A percentile compares a stretch with the other conserved stretches of the same genome.
These are phyloP conservation scores for Rhodophaea formosa DNA, from an alignment of 2,888 invertebrate species.

Conservation along the genomic window DNA sequence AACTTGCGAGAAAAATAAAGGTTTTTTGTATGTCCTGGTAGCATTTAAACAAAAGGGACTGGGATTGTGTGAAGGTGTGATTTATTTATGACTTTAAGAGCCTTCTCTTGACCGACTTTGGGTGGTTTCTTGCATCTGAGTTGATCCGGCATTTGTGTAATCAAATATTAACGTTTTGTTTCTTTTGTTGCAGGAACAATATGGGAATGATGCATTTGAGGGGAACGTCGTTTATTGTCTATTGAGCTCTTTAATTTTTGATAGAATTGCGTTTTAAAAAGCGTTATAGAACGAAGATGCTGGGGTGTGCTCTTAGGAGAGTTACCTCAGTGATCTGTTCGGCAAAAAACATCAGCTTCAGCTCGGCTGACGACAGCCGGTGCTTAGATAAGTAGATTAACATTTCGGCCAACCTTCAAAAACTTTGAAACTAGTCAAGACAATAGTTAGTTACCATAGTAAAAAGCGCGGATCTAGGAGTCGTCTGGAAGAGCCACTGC, in stretches of 20 bases:
- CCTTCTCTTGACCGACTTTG: conserved; percentile 67
- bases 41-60: conserved; percentile 77
- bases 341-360: conserved; percentile 56
- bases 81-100: conserved; percentile 76
- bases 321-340: conserved; percentile 61
- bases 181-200: conserved; percentile 76
- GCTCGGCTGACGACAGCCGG: conserved; percentile 77
- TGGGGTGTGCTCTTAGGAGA: conserved; percentile 74
- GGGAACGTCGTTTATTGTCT: conserved; percentile 45
- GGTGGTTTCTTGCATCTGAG: conserved; percentile 56
- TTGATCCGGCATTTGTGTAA: conserved; percentile 41
- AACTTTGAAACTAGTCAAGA: conserved; percentile 68
- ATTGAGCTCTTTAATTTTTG: conserved; percentile 39
- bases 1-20: conserved; percentile 69
- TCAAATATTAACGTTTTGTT: conserved; percentile 47
- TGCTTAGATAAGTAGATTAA: conserved; percentile 76
- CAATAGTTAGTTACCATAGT: conserved; percentile 71
- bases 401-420: conserved; percentile 28
- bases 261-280: conserved; percentile 49
- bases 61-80: conserved; percentile 75
- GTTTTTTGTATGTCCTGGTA: conserved; percentile 74
- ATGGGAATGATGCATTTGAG: conserved; percentile 54
- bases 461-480: conserved; percentile 42
- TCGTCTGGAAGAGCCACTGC: conserved; percentile 64
- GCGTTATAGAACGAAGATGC: conserved; percentile 70